These are phyloP conservation scores for Antrozous pallidus DNA, from an alignment of 2,797 vertebrate genomes.

Conservation along the genomic window DNA sequence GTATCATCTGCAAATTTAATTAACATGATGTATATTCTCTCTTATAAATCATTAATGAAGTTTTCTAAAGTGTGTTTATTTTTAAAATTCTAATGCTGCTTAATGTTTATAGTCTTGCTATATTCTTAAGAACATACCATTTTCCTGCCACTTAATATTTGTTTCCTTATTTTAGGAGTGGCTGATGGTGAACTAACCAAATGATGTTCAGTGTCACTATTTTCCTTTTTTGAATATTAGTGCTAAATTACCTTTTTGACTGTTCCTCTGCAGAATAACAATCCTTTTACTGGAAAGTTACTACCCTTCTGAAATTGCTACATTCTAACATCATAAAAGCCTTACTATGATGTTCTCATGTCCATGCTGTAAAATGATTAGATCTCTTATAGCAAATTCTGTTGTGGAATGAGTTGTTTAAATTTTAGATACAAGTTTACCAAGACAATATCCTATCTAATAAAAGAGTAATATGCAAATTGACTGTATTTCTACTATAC, in stretches of 20 bases:
- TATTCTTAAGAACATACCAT: slow-evolving; percentile 41
- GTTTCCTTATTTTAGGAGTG: slow-evolving; percentile 49
- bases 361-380: neutral
- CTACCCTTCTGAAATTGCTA: neutral
- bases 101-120: slow-evolving; percentile 45
- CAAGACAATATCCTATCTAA: neutral
- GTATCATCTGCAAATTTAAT: slow-evolving; percentile 76
- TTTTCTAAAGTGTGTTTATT: slow-evolving; percentile 66
- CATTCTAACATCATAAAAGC: neutral
- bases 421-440: slow-evolving; percentile 33
- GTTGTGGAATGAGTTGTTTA: slow-evolving; percentile 4
- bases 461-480: too few relatives aligned
- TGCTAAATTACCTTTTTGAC: slow-evolving; percentile 30
- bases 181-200: slow-evolving; percentile 1
- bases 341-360: slow-evolving; percentile 6
- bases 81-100: slow-evolving; percentile 51
- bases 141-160: slow-evolving; percentile 48
- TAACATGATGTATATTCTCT: slow-evolving; percentile 66
- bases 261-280: slow-evolving; percentile 1
- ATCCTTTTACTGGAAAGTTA: neutral
- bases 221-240: slow-evolving; percentile 44
- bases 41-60: slow-evolving; percentile 72
- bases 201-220: neutral
- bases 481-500: too few relatives aligned
- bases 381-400: slow-evolving; percentile 33